Evolutionary conservation across 2,888 invertebrate species (phyloP).

Genomic region (Andrena flavipes): DNA sequence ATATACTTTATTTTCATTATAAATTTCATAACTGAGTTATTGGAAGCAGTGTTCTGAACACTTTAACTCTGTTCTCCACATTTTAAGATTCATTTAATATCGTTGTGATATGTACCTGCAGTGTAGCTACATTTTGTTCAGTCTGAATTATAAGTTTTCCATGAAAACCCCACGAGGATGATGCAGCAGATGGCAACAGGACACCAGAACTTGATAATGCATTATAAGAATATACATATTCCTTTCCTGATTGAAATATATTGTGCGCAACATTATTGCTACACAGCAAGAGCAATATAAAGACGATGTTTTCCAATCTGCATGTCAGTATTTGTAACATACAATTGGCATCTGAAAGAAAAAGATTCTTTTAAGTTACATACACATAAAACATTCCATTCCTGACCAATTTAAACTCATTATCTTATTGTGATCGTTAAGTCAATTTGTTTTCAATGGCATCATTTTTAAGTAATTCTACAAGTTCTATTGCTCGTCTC

Average conservation of each 20-base stretch:
- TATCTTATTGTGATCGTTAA: conserved; percentile 11
- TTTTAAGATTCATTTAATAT: conserved; percentile 12
- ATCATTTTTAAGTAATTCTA: conserved; percentile 12
- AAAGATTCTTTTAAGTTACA: conserved; percentile 34
- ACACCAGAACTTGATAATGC: conserved; percentile 80
- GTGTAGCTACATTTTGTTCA: conserved; percentile 68
- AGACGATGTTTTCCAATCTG: conserved; percentile 26
- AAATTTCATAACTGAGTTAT: not conserved
- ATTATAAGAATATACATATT: conserved; percentile 79
- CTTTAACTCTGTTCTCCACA: conserved; percentile 1
- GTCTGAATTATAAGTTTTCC: conserved; percentile 78
- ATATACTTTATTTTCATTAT: not conserved
- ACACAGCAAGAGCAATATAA: conserved; percentile 51
- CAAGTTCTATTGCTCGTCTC: not conserved
- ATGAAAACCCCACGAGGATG: conserved; percentile 80
- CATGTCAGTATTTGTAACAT: conserved; percentile 12
- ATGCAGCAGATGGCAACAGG: conserved; percentile 78
- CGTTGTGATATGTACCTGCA: conserved; percentile 74
- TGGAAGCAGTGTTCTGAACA: not conserved
- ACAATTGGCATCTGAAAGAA: conserved; percentile 54
- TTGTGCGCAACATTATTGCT: conserved; percentile 36
- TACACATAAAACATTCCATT: not conserved
- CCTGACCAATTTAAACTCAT: not conserved
- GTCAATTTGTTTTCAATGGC: conserved; percentile 3
- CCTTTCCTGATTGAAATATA: conserved; percentile 79